phyloP scores from a whole-genome alignment of 2,113 vertebrate species.

The Phrynosoma platyrhinos region DNA sequence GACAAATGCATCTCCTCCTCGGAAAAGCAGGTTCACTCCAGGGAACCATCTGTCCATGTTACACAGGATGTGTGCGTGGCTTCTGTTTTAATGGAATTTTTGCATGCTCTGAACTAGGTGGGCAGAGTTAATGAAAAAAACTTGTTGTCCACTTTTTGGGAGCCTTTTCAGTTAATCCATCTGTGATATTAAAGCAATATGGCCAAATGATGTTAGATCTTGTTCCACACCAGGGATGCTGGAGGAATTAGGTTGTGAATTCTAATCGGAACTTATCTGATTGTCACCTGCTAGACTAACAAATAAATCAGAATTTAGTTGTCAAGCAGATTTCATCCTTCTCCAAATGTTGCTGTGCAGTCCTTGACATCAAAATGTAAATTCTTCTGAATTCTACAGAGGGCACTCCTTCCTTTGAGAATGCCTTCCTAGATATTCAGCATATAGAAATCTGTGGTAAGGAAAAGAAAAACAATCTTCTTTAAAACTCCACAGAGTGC shows the following conservation, averaged over 20 bases:
- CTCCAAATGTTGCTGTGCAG: neutral
- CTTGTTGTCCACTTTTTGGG: neutral
- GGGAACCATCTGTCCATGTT: neutral
- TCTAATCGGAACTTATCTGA: neutral
- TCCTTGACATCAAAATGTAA: neutral
- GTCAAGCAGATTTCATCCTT: neutral
- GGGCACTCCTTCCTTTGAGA: neutral
- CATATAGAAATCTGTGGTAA: neutral
- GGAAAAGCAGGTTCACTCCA: neutral
- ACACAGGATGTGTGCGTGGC: neutral
- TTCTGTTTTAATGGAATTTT: neutral
- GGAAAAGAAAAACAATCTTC: neutral
- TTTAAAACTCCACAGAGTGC: neutral
- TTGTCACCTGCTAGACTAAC: neutral
- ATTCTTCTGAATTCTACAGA: neutral
- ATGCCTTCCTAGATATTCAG: neutral
- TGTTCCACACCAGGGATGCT: neutral
- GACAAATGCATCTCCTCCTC: neutral
- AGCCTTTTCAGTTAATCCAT: neutral
- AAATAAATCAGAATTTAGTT: neutral
- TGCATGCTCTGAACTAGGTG: neutral
- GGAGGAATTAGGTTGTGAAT: neutral
- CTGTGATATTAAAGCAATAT: neutral
- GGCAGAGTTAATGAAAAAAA: neutral
- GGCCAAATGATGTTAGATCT: neutral